A percentile compares a stretch with the other conserved stretches of the same genome.
These are phyloP conservation scores for Cydia amplana DNA, from an alignment of 1,140 invertebrate genomes.

Conservation along the genomic window DNA sequence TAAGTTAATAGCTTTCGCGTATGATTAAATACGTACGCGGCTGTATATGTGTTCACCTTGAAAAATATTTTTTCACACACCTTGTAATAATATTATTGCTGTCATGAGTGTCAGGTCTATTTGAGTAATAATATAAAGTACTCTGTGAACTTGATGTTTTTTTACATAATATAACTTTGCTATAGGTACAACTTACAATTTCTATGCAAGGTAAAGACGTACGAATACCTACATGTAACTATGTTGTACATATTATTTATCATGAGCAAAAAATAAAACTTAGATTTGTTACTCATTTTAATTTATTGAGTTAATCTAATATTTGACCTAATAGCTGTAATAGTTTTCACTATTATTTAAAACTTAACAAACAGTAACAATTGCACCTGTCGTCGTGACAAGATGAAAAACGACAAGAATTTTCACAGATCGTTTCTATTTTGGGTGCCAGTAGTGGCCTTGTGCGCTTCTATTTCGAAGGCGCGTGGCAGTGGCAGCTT, in stretches of 20 bases:
- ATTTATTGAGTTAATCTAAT: not conserved
- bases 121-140: no score
- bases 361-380: not conserved
- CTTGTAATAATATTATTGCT: constrained; percentile 2
- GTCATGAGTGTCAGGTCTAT: no score
- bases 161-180: no score
- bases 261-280: no score
- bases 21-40: constrained; percentile 1
- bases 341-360: not conserved
- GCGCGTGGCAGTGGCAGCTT: constrained; percentile 56
- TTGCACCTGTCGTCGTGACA: constrained; percentile 2
- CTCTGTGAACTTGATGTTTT: no score
- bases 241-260: no score
- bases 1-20: constrained; percentile 28
- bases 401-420: constrained; percentile 41
- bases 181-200: no score
- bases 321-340: not conserved
- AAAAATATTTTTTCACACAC: constrained; percentile 21
- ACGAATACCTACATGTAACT: no score
- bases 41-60: constrained; percentile 9
- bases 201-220: no score
- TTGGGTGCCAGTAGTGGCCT: constrained; percentile 71
- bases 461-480: constrained; percentile 63
- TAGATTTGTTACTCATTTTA: no score
- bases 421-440: constrained; percentile 62